Evolutionary conservation across 2,113 vertebrate genomes (phyloP).

Genomic region (Rutilus rutilus): DNA sequence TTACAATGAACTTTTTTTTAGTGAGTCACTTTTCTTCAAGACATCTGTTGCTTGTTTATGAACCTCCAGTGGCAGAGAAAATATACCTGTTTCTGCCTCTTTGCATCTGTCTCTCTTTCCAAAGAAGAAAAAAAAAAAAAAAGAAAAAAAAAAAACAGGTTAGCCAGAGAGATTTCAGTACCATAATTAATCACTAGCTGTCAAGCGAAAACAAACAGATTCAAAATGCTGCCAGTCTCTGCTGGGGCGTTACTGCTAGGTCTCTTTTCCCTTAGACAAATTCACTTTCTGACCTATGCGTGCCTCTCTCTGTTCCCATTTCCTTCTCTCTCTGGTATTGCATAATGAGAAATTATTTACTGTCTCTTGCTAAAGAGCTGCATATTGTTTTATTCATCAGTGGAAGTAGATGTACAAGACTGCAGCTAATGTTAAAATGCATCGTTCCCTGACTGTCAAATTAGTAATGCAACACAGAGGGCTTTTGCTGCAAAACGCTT

Average conservation of each 20-base stretch:
- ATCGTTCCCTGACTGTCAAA: slow-evolving; percentile 28
- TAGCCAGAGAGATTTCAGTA: slow-evolving; percentile 31
- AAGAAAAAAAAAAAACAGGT: not conserved
- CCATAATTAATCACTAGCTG: slow-evolving; percentile 57
- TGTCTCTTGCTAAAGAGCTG: slow-evolving; percentile 47
- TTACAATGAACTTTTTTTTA: not conserved
- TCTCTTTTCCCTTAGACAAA: slow-evolving; percentile 39
- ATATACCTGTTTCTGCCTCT: not conserved
- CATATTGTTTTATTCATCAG: slow-evolving; percentile 59
- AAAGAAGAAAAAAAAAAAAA: not conserved
- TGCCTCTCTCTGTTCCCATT: slow-evolving; percentile 30
- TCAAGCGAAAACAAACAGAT: slow-evolving; percentile 51
- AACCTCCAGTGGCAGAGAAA: not conserved
- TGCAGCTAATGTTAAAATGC: slow-evolving; percentile 36
- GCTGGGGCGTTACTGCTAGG: not conserved
- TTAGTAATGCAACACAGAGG: slow-evolving; percentile 7
- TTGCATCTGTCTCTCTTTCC: slow-evolving; percentile 1
- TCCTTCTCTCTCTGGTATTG: slow-evolving; percentile 31
- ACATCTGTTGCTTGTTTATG: not conserved
- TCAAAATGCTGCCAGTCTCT: slow-evolving; percentile 38
- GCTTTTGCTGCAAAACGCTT: slow-evolving; percentile 35
- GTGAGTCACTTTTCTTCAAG: not conserved
- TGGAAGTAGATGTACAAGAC: slow-evolving; percentile 34
- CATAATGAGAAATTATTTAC: slow-evolving; percentile 62
- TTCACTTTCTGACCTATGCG: slow-evolving; percentile 49